Percentiles rank a stretch among this genome's conserved stretches.
Conservation (phyloP, 2,888 invertebrate species). For the Drosophila fungiperda region DNA sequence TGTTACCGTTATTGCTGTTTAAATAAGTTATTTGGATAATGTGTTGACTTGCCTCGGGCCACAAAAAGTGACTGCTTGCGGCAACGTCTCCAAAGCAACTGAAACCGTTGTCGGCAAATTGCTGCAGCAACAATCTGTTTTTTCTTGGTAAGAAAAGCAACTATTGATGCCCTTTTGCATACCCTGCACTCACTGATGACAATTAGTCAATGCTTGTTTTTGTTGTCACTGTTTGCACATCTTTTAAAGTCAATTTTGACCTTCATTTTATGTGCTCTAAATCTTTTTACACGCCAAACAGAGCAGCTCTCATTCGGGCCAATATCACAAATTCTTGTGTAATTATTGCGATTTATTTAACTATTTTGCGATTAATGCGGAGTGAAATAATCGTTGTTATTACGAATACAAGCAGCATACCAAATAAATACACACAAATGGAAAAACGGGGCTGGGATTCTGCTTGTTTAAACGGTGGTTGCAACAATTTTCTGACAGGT, state of each 20-base stretch:
- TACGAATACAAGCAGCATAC: slow-evolving; percentile 12
- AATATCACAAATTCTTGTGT: not conserved
- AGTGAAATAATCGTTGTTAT: slow-evolving; percentile 19
- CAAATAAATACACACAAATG: not conserved
- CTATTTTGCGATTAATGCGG: slow-evolving; percentile 12
- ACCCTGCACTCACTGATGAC: not conserved
- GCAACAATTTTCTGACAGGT: slow-evolving; percentile 15
- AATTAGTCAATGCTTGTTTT: not conserved
- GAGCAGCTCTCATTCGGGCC: not conserved
- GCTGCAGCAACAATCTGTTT: slow-evolving; percentile 24
- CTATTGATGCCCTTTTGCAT: slow-evolving; percentile 15
- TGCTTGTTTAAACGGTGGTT: slow-evolving; percentile 10
- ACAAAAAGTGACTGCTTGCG: slow-evolving; percentile 38
- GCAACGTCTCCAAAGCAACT: slow-evolving; percentile 64
- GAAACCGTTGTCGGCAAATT: slow-evolving; percentile 32
- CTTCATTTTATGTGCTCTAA: not conserved
- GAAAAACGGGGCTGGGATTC: not conserved
- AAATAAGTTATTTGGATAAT: not conserved
- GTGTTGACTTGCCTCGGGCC: not conserved
- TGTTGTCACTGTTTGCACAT: not conserved
- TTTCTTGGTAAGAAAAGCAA: slow-evolving; percentile 22
- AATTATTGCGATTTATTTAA: slow-evolving; percentile 11
- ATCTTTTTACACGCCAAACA: not conserved
- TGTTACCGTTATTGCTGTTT: slow-evolving; percentile 23
- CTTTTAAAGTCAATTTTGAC: not conserved